Percentiles rank a stretch among this genome's conserved stretches.
Conservation (phyloP, 2,797 vertebrate species). For the Neomorphus geoffroyi region DNA sequence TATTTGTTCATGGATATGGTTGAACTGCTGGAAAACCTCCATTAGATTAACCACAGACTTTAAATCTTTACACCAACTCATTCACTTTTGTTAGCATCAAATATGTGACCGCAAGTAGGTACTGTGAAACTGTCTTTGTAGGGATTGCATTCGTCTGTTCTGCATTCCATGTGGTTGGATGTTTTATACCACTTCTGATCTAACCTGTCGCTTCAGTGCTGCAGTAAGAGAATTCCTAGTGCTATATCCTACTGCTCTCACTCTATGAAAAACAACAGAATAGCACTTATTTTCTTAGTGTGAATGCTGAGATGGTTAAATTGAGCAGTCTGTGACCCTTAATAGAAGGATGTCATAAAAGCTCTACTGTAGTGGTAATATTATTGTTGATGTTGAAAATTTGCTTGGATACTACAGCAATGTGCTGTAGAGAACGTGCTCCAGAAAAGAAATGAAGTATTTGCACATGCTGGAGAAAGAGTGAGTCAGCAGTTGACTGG, state of each 20-base stretch:
- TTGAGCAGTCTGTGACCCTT: background rate
- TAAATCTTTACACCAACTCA: background rate
- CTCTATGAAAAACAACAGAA: background rate
- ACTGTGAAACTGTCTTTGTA: background rate
- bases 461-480: slow-evolving; percentile 25
- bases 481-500: slow-evolving; percentile 39
- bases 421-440: background rate
- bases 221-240: background rate
- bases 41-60: background rate
- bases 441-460: slow-evolving; percentile 35
- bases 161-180: background rate
- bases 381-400: slow-evolving; percentile 43
- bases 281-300: background rate
- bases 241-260: background rate
- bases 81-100: background rate
- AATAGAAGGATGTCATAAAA: background rate
- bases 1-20: background rate
- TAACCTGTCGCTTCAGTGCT: background rate
- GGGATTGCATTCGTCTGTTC: background rate
- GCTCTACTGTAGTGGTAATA: background rate
- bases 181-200: background rate
- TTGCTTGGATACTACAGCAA: slow-evolving; percentile 40
- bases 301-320: background rate
- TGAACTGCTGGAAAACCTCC: background rate
- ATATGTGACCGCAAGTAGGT: background rate